A percentile compares a stretch with the other conserved stretches of the same genome.
Evolutionary conservation across 2,888 invertebrate genomes (phyloP).

Genomic region (Drosophila subquinaria): DNA sequence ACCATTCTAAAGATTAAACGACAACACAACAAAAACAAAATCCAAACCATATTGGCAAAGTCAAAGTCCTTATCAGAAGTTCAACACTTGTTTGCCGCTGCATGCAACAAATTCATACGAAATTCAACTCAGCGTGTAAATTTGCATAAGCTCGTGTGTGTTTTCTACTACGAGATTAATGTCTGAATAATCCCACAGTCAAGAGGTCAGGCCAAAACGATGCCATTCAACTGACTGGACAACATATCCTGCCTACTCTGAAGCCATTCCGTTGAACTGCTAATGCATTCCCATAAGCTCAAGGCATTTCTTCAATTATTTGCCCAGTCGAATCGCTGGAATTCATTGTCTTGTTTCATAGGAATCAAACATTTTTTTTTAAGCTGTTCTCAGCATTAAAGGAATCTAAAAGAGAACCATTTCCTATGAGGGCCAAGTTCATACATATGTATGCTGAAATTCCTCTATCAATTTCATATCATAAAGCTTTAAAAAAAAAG

Average conservation of each 20-base stretch:
- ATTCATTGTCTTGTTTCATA: background rate
- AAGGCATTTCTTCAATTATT: background rate
- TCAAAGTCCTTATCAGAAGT: conserved; percentile 23
- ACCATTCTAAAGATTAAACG: conserved; percentile 26
- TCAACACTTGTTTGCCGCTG: conserved; percentile 11
- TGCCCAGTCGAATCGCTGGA: background rate
- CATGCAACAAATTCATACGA: conserved; percentile 24
- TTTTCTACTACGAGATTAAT: background rate
- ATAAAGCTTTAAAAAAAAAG: background rate
- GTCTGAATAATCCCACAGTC: background rate
- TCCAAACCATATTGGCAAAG: conserved; percentile 3
- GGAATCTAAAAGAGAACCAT: background rate
- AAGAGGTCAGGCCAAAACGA: conserved; percentile 13
- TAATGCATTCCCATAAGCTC: background rate
- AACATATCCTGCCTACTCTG: background rate
- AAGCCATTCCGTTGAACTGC: background rate
- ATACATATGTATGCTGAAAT: background rate
- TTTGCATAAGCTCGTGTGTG: conserved; percentile 24
- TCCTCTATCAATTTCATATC: background rate
- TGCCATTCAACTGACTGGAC: conserved; percentile 5
- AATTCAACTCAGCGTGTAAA: conserved; percentile 4
- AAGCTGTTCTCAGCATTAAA: background rate
- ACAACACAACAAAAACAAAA: background rate
- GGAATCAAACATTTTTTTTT: background rate
- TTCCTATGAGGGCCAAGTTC: no score